Evolutionary conservation across 2,888 invertebrate genomes (phyloP).

Genomic region (Carabus problematicus): DNA sequence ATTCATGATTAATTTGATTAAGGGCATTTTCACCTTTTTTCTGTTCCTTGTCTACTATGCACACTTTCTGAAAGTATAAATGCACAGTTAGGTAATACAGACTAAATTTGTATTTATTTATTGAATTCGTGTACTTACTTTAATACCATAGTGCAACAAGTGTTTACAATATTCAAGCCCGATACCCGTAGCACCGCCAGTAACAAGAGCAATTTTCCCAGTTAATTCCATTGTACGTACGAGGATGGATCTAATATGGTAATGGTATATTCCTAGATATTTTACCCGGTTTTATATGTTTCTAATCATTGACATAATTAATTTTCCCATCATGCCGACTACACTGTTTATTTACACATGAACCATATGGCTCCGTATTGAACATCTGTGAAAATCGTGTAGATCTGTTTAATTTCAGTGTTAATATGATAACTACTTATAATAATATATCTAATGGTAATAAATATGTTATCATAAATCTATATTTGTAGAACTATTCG

Average conservation of each 20-base stretch:
- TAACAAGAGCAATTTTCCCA: conserved; percentile 58
- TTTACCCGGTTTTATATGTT: conserved; percentile 1
- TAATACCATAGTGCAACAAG: conserved; percentile 59
- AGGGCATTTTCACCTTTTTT: conserved; percentile 66
- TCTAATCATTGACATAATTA: background rate
- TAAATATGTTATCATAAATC: too few species aligned
- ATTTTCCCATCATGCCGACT: background rate
- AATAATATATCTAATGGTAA: too few species aligned
- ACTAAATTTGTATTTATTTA: conserved; percentile 9
- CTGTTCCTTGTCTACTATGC: conserved; percentile 52
- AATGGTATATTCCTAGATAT: background rate
- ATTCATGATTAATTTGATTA: conserved; percentile 67
- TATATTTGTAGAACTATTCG: too few species aligned
- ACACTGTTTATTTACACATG: conserved; percentile 29
- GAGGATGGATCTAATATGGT: background rate
- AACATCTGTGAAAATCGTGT: too few species aligned
- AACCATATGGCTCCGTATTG: conserved; percentile 15
- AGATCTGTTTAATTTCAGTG: too few species aligned
- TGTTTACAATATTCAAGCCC: conserved; percentile 60
- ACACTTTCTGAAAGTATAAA: conserved; percentile 50
- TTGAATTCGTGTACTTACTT: conserved; percentile 48
- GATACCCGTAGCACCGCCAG: conserved; percentile 65
- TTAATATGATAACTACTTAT: too few species aligned
- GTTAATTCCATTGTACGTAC: conserved; percentile 49
- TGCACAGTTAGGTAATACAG: background rate